A percentile compares a stretch with the other conserved stretches of the same genome.
Evolutionary conservation across 2,113 vertebrate species (phyloP).

Genomic region (Ibidorhyncha struthersii): DNA sequence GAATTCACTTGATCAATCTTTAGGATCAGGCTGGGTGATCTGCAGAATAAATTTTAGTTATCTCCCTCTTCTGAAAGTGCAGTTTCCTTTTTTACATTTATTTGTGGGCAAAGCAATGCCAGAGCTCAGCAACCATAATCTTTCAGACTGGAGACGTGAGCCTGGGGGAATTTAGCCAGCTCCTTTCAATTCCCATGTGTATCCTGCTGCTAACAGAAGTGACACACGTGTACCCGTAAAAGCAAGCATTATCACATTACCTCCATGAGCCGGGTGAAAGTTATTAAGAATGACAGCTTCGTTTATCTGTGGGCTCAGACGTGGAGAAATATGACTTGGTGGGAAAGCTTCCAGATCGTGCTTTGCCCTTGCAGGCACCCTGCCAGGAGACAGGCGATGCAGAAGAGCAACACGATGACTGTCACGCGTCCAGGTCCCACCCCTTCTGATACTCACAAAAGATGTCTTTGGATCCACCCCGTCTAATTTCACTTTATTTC

Average conservation of each 20-base stretch:
- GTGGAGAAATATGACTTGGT: neutral
- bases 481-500: neutral
- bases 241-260: neutral
- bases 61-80: neutral
- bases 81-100: neutral
- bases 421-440: fast-evolving
- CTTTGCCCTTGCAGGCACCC: neutral
- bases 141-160: neutral
- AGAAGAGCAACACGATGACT: fast-evolving
- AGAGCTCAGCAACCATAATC: neutral
- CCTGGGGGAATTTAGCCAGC: neutral
- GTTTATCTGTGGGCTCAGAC: neutral
- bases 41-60: neutral
- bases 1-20: neutral
- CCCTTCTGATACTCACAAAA: too few relatives aligned
- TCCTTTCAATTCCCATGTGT: neutral
- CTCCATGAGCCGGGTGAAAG: neutral
- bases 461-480: neutral
- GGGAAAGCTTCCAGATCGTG: neutral
- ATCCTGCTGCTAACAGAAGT: neutral
- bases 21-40: neutral
- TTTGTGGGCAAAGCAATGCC: neutral
- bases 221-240: neutral
- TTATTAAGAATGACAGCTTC: neutral
- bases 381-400: neutral